phyloP scores from a whole-genome alignment of 2,113 vertebrate species.

The Vicugna pacos region DNA sequence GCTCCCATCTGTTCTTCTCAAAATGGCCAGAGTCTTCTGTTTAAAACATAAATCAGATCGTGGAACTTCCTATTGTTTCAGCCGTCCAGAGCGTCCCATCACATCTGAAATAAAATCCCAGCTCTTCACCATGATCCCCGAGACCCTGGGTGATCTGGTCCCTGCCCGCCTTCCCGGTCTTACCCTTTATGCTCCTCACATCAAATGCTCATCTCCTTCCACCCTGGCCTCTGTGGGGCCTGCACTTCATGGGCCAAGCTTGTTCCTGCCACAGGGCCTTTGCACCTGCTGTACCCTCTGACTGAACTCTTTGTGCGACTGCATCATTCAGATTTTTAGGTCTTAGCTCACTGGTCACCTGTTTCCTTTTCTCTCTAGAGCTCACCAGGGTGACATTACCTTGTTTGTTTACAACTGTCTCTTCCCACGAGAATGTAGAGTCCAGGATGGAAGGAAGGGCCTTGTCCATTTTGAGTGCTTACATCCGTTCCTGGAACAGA shows the following conservation, averaged over 20 bases:
- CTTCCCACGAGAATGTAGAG: neutral
- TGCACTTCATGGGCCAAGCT: neutral
- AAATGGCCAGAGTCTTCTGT: neutral
- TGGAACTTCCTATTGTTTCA: fast-evolving
- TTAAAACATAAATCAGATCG: neutral
- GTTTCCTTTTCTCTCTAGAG: neutral
- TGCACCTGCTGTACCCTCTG: neutral
- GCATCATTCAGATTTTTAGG: neutral
- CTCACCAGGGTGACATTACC: neutral
- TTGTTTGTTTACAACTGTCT: neutral
- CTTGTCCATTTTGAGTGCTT: too few relatives aligned
- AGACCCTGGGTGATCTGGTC: neutral
- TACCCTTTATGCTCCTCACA: too few relatives aligned
- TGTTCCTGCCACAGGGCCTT: neutral
- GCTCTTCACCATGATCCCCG: fast-evolving
- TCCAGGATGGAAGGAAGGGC: neutral
- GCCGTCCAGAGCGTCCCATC: neutral
- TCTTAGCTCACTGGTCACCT: neutral
- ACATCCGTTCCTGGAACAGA: neutral
- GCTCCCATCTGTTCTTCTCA: neutral
- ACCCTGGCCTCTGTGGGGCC: neutral
- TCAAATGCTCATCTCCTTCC: neutral
- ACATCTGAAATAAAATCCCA: neutral
- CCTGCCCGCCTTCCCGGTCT: neutral
- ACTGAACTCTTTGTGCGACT: too few relatives aligned